A percentile compares a stretch with the other conserved stretches of the same genome.
Conservation (phyloP, 2,888 invertebrate species). For the Acrobeloides nanus region DNA sequence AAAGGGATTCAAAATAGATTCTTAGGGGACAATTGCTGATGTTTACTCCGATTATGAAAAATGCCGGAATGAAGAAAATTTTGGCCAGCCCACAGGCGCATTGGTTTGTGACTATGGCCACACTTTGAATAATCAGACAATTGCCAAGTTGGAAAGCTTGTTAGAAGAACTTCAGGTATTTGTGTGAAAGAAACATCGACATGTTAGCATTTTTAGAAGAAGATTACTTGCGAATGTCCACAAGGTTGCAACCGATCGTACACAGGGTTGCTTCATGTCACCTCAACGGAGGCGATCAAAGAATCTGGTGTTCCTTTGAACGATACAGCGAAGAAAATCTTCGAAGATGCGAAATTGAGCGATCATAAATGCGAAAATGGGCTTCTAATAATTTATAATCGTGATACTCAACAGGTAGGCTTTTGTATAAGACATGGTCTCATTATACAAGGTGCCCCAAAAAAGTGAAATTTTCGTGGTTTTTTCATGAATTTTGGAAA, state of each 20-base stretch:
- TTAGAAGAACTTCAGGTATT: slow-evolving; percentile 4
- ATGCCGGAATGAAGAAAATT: slow-evolving; percentile 24
- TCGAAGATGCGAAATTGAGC: slow-evolving; percentile 34
- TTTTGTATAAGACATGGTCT: too few species aligned
- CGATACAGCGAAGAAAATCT: slow-evolving; percentile 36
- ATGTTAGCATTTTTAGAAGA: background rate
- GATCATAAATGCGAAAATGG: slow-evolving; percentile 45
- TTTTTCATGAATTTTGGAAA: too few species aligned
- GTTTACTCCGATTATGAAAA: slow-evolving; percentile 31
- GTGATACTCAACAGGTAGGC: slow-evolving; percentile 21
- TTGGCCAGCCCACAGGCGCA: slow-evolving; percentile 16
- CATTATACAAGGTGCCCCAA: too few species aligned
- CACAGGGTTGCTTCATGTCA: slow-evolving; percentile 35
- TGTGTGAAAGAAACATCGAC: too few species aligned
- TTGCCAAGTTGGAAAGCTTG: slow-evolving; percentile 5
- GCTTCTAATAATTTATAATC: slow-evolving; percentile 39
- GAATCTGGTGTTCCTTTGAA: slow-evolving; percentile 18
- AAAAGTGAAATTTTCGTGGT: too few species aligned
- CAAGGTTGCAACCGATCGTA: slow-evolving; percentile 33
- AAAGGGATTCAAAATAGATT: too few species aligned
- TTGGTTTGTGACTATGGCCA: slow-evolving; percentile 8
- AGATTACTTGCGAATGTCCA: slow-evolving; percentile 25
- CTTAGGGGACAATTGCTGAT: too few species aligned
- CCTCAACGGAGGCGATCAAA: slow-evolving; percentile 16
- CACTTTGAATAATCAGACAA: slow-evolving; percentile 3